A percentile compares a stretch with the other conserved stretches of the same genome.
Conservation (phyloP, 2,888 invertebrate species). For the Luperina nickerlii region DNA sequence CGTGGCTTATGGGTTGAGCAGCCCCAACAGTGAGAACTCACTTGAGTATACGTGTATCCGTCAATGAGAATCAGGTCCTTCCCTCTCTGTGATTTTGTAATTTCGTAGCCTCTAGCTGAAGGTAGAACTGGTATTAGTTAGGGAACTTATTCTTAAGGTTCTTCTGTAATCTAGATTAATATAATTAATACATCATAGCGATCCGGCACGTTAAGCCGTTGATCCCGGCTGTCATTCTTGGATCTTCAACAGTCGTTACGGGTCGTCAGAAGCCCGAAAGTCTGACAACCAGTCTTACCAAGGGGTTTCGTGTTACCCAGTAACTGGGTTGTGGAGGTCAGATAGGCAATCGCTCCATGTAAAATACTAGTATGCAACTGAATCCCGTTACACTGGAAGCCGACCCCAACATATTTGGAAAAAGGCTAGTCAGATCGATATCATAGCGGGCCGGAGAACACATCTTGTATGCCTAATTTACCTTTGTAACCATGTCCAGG, state of each 20-base stretch:
- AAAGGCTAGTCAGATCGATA: neutral
- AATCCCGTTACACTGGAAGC: neutral
- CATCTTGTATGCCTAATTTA: neutral
- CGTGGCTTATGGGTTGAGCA: constrained; percentile 39
- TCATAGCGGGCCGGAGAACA: neutral
- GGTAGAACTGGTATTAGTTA: neutral
- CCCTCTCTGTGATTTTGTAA: constrained; percentile 53
- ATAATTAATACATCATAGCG: neutral
- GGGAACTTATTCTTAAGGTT: neutral
- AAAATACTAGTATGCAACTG: neutral
- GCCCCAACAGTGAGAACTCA: constrained; percentile 24
- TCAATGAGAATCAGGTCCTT: constrained; percentile 66
- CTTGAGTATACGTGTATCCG: constrained; percentile 64
- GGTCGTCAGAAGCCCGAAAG: neutral
- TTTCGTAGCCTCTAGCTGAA: constrained; percentile 22
- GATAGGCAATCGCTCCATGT: neutral
- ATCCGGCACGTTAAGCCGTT: neutral
- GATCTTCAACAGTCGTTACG: neutral
- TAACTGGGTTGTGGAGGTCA: too few species aligned
- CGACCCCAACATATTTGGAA: neutral
- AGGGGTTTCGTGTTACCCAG: neutral
- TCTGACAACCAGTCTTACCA: neutral
- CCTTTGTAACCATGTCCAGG: neutral
- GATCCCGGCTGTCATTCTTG: neutral
- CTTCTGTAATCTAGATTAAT: neutral